A percentile compares a stretch with the other conserved stretches of the same genome.
Conservation (phyloP, 2,888 invertebrate genomes). For the Drosophila pullipes region DNA sequence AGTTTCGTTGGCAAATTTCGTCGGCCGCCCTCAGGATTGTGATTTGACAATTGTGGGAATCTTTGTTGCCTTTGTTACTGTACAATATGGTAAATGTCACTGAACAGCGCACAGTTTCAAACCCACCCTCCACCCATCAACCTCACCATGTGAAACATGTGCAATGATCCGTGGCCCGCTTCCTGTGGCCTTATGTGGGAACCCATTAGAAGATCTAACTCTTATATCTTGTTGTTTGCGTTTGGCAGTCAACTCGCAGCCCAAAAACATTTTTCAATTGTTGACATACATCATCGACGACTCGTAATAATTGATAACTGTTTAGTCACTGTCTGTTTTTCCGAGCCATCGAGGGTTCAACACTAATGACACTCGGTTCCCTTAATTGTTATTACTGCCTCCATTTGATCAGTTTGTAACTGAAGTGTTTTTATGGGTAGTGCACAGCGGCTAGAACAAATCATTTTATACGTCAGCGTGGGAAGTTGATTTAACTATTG, state of each 20-base stretch:
- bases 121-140: slow-evolving; percentile 15
- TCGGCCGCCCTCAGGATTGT: slow-evolving; percentile 35
- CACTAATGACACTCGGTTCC: slow-evolving; percentile 44
- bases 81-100: slow-evolving; percentile 73
- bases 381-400: slow-evolving; percentile 61
- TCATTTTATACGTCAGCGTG: slow-evolving; percentile 52
- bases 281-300: slow-evolving; percentile 58
- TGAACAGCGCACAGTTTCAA: not conserved
- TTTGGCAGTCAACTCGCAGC: slow-evolving; percentile 43
- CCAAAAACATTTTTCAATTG: slow-evolving; percentile 44
- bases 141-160: slow-evolving; percentile 56
- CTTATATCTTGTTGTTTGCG: slow-evolving; percentile 45
- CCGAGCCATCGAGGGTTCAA: slow-evolving; percentile 39
- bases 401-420: slow-evolving; percentile 37
- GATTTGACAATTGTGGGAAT: slow-evolving; percentile 81
- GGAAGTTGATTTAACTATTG: slow-evolving; percentile 54
- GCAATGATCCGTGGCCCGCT: slow-evolving; percentile 62
- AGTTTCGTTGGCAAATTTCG: slow-evolving; percentile 12
- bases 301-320: slow-evolving; percentile 77
- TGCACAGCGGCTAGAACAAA: slow-evolving; percentile 48
- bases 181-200: slow-evolving; percentile 57
- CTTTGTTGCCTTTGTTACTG: slow-evolving; percentile 45
- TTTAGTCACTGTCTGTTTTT: slow-evolving; percentile 77
- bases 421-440: slow-evolving; percentile 44
- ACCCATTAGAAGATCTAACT: slow-evolving; percentile 47